Evolutionary conservation across 2,113 vertebrate genomes (phyloP).

Genomic region (Conger conger): DNA sequence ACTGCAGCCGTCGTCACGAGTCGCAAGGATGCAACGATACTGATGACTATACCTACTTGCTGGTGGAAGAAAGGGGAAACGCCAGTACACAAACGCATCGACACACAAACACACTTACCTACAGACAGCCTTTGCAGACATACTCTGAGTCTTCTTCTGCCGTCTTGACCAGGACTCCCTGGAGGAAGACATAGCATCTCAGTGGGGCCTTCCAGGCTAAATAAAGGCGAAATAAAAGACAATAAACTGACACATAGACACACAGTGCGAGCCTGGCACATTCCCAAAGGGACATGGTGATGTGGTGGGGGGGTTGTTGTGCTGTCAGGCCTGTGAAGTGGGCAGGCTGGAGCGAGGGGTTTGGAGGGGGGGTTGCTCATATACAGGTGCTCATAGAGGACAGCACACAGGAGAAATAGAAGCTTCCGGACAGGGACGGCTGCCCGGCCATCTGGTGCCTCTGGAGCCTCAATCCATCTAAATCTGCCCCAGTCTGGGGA

Average conservation of each 20-base stretch:
- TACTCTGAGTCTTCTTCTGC: too few relatives aligned
- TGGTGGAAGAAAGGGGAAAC: not conserved
- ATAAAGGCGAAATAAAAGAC: not conserved
- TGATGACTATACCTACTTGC: slow-evolving; percentile 11
- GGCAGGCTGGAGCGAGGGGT: not conserved
- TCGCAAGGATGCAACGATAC: too few relatives aligned
- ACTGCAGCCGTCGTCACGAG: too few relatives aligned
- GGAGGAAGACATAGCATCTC: too few relatives aligned
- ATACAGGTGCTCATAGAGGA: slow-evolving; percentile 9
- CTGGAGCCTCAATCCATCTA: slow-evolving; percentile 49
- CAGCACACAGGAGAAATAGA: slow-evolving; percentile 42
- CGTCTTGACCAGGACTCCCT: too few relatives aligned
- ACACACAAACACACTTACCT: not conserved
- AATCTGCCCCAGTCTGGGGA: slow-evolving; percentile 40
- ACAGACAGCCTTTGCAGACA: too few relatives aligned
- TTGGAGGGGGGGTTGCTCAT: not conserved
- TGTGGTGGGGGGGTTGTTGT: not conserved
- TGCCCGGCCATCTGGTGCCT: slow-evolving; percentile 48
- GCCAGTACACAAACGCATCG: not conserved
- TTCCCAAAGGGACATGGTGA: not conserved
- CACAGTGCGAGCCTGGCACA: not conserved
- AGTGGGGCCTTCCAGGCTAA: not conserved
- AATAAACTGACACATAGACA: not conserved
- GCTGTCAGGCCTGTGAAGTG: not conserved
- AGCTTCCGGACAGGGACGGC: slow-evolving; percentile 52